Percentiles rank a stretch among this genome's conserved stretches.
Conservation (phyloP, 1,140 invertebrate genomes). For the Aplysia californica region DNA sequence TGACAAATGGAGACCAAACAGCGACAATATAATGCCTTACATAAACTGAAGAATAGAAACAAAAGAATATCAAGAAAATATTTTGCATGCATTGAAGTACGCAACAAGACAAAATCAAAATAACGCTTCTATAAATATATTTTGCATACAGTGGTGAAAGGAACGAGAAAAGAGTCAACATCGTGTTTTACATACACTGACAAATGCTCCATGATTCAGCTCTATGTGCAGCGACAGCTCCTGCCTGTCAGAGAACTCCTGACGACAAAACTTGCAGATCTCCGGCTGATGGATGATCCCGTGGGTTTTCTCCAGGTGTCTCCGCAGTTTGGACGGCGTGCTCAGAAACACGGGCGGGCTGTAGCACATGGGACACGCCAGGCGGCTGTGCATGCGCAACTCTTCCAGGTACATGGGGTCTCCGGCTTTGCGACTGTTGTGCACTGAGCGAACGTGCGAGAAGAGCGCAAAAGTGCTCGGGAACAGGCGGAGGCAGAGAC, state of each 20-base stretch:
- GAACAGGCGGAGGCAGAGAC: constrained; percentile 17
- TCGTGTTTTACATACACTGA: too few species aligned
- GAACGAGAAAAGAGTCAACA: neutral
- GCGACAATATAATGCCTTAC: too few species aligned
- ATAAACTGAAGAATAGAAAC: neutral
- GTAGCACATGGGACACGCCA: constrained; percentile 12
- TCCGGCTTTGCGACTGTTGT: neutral
- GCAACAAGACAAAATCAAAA: neutral
- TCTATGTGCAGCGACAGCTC: constrained; percentile 8
- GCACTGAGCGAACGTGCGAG: neutral
- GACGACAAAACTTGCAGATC: constrained; percentile 5
- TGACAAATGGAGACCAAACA: too few species aligned
- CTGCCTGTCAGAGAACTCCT: constrained; percentile 7
- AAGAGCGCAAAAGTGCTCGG: constrained; percentile 11
- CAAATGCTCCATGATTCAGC: constrained; percentile 7
- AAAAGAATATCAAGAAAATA: neutral
- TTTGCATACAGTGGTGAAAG: neutral
- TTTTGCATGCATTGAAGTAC: neutral
- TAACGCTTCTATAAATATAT: neutral
- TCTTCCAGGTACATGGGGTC: constrained; percentile 9
- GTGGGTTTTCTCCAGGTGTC: neutral
- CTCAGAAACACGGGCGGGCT: neutral
- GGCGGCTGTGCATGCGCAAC: neutral
- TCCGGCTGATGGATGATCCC: constrained; percentile 9
- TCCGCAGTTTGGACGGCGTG: neutral